Percentiles rank a stretch among this genome's conserved stretches.
Evolutionary conservation across 2,888 invertebrate genomes (phyloP).

Genomic region (Phaedon cochleariae): DNA sequence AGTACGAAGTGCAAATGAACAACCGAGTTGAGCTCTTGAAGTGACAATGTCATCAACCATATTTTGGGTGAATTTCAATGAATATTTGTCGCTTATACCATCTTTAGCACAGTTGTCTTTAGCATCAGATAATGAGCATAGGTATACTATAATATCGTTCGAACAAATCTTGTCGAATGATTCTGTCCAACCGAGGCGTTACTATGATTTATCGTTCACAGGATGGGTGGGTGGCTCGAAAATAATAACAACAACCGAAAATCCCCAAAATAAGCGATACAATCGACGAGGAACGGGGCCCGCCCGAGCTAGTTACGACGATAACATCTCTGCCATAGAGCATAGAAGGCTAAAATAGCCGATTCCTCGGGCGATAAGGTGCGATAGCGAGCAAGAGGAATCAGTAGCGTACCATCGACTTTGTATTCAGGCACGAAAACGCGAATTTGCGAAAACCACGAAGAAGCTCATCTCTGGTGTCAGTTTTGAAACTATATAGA

Average conservation of each 20-base stretch:
- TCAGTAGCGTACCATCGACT: slow-evolving; percentile 35
- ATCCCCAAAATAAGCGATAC: slow-evolving; percentile 13
- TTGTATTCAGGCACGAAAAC: background rate
- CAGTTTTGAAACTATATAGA: too few relatives aligned
- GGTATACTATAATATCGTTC: background rate
- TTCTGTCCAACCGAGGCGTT: background rate
- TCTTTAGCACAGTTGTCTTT: too few relatives aligned
- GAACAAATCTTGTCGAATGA: background rate
- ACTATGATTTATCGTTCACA: background rate
- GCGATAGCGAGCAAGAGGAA: slow-evolving; percentile 42
- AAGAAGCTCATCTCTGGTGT: too few relatives aligned
- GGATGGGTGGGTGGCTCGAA: slow-evolving; percentile 6
- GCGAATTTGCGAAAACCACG: too few relatives aligned
- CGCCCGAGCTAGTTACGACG: slow-evolving; percentile 66
- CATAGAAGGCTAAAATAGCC: slow-evolving; percentile 62
- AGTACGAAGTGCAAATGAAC: too few relatives aligned
- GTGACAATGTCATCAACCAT: too few relatives aligned
- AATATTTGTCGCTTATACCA: too few relatives aligned
- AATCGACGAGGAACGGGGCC: slow-evolving; percentile 59
- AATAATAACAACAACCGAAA: slow-evolving; percentile 17
- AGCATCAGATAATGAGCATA: background rate
- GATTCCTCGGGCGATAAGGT: slow-evolving; percentile 59
- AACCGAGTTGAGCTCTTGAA: too few relatives aligned
- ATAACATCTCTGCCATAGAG: slow-evolving; percentile 66
- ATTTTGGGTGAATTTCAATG: too few relatives aligned